phyloP scores from a whole-genome alignment of 1,140 invertebrate species.

The Saccostrea echinata region DNA sequence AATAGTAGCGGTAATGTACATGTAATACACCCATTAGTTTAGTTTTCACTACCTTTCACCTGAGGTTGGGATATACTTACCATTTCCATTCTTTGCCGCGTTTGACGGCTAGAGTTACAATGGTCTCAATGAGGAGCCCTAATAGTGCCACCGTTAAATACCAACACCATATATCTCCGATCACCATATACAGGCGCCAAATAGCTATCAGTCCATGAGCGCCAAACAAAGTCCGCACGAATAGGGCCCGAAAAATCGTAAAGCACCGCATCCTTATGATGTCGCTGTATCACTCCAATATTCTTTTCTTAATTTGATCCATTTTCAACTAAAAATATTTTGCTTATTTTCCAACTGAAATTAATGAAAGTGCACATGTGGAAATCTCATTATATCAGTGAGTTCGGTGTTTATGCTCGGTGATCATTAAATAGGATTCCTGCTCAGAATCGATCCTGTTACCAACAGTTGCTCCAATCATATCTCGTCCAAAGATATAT shows the following conservation, averaged over 20 bases:
- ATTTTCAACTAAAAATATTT: not conserved
- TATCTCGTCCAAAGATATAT: not conserved
- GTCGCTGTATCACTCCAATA: not conserved
- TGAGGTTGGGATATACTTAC: constrained; percentile 61
- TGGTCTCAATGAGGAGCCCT: constrained; percentile 71
- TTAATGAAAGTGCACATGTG: not conserved
- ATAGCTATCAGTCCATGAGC: constrained; percentile 76
- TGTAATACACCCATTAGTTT: too few relatives aligned
- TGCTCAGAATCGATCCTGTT: not conserved
- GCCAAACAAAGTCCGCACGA: constrained; percentile 75
- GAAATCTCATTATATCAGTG: not conserved
- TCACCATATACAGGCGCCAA: constrained; percentile 77
- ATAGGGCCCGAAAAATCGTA: constrained; percentile 70
- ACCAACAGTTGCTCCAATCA: constrained; percentile 6
- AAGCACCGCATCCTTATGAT: constrained; percentile 66
- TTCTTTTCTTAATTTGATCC: not conserved
- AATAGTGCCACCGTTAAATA: constrained; percentile 71
- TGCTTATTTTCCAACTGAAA: not conserved
- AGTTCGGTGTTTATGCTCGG: not conserved
- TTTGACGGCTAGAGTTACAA: constrained; percentile 76
- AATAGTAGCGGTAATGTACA: not conserved
- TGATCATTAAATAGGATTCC: constrained; percentile 10
- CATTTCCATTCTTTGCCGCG: constrained; percentile 79
- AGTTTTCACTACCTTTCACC: too few relatives aligned
- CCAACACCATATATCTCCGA: constrained; percentile 73